Base-by-base conservation (phyloP, 2,888 invertebrate species). In the Nephrotoma flavescens region DNA sequence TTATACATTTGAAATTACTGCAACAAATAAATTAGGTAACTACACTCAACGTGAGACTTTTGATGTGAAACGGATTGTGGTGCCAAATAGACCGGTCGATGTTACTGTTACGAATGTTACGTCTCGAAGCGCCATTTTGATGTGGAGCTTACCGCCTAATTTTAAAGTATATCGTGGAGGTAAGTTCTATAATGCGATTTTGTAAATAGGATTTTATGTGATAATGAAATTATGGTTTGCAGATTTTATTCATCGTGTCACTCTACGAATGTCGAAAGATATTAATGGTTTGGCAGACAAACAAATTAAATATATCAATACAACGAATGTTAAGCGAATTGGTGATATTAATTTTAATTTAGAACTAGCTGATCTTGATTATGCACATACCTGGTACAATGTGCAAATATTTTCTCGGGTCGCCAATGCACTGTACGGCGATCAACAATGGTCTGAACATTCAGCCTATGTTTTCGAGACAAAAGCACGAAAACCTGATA, bases 401-500 rank as follows among this genome's bases (percentile, higher is more conserved):
- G 84, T 84, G n/a, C 84, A 42, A 84, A 84, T 84, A 84, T 84
- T 42, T 84, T 84, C 41, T 42, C 41, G 84, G 6, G 84, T 84
- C n/a, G 84, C 41, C 0, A 84, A 84, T 42, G 42, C 84, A 15
- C 7, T 15, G 9, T 84, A 84, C n/a, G 84, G 42, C 0, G 84
- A 84, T 42, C n/a, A 11, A 15, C 84, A 84, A 42, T 96, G 96
- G 96, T 96, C 96, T n/a, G 91, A 94, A 83, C 94, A 94, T 88
- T 93, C 93, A 44, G 93, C 92, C 85, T 89, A 92, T 71, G 92
- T 93, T 2, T 92, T 94, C 88, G 19, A 42, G 19, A 96, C 96
- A 11, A 91, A 9, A 11, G 19, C 84, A 3, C 86, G 87, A n/a
- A 41, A 12, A 88, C 96, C 96, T 2, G 93, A 92, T n/a, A 91